These are phyloP conservation scores for Ormyrus pomaceus DNA, from an alignment of 2,888 invertebrate species.

Conservation along the genomic window DNA sequence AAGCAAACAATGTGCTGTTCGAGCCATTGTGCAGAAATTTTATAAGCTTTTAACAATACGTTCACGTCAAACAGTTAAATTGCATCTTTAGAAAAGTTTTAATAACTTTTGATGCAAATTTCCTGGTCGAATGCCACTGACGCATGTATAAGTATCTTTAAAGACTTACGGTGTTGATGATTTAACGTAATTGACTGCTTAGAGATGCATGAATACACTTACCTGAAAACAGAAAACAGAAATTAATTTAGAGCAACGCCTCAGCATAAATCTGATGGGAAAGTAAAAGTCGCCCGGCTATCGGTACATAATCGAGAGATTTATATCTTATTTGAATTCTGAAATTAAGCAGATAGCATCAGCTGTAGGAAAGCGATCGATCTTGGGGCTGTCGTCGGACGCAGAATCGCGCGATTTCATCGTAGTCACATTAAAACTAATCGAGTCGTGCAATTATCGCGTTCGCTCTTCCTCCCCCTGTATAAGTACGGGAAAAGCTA, in stretches of 20 bases:
- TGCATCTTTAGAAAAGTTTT: too few relatives aligned
- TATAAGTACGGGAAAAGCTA: neutral
- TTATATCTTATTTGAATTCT: conserved; percentile 2
- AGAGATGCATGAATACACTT: neutral
- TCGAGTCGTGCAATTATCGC: conserved; percentile 32
- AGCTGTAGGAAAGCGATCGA: neutral
- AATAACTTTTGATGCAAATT: too few relatives aligned
- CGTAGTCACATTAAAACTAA: conserved; percentile 39
- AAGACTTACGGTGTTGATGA: too few relatives aligned
- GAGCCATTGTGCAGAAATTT: too few relatives aligned
- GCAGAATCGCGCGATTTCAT: neutral
- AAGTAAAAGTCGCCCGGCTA: too few relatives aligned
- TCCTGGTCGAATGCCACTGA: too few relatives aligned
- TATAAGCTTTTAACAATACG: too few relatives aligned
- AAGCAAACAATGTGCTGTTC: too few relatives aligned
- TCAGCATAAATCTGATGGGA: too few relatives aligned
- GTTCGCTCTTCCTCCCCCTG: neutral
- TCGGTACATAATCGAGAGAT: neutral
- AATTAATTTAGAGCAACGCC: neutral
- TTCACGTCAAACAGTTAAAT: too few relatives aligned
- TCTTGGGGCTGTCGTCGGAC: neutral
- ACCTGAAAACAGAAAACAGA: conserved; percentile 22
- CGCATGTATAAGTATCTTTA: too few relatives aligned
- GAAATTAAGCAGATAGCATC: neutral
- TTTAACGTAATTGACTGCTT: too few relatives aligned